Evolutionary conservation across 2,888 invertebrate species (phyloP), one percentile per base, ranked within the genome.

Genomic region (Alentia gelatinosa): DNA sequence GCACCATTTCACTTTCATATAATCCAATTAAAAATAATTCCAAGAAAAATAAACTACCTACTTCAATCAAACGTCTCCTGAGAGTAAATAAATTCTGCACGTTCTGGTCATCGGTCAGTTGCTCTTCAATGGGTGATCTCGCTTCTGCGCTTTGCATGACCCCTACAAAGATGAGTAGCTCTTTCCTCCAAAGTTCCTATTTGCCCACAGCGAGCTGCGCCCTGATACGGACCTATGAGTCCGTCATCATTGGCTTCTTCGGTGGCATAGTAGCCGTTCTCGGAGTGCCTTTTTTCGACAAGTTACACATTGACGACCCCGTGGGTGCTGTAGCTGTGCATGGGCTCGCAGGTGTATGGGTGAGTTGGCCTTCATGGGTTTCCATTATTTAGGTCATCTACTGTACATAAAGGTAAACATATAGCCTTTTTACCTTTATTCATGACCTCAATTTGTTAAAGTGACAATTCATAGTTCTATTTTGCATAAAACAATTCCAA

Each of bases 161-260:
- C 56, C n/a, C 56, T 56, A 56, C 3, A 56, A 56, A 19, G 19
- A 47, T 47, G 56, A n/a, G 9, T 56, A 4, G 56, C 56, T 56
- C n/a, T n/a, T n/a, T 56, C 19, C 56, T 9, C 3, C 12, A 56
- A 56, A 56, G 5, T n/a, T 79, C 1, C 23, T 15, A 39, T 79
- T 39, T 75, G 9, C 47, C 63, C 1, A 50, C 92, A 95, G 95
- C 95, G 79, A 93, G 94, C 4, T 96, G 96, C 92, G 95, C 95
- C 0, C 97, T 99, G 0, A 98, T 98, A 95, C 97, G 97, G 90
- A 97, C 98, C 0, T 98, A 98, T 98, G 98, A 98, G 95, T 97
- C 98, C 0, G 95, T 99, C 4, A 92, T 98, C 0, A 97, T 99
- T 89, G 99, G 99, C 0, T 96, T 97, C 68, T 96, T 98, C 12